phyloP scores from a whole-genome alignment of 2,888 invertebrate genomes.

The Dyspetes luteomarginatus region DNA sequence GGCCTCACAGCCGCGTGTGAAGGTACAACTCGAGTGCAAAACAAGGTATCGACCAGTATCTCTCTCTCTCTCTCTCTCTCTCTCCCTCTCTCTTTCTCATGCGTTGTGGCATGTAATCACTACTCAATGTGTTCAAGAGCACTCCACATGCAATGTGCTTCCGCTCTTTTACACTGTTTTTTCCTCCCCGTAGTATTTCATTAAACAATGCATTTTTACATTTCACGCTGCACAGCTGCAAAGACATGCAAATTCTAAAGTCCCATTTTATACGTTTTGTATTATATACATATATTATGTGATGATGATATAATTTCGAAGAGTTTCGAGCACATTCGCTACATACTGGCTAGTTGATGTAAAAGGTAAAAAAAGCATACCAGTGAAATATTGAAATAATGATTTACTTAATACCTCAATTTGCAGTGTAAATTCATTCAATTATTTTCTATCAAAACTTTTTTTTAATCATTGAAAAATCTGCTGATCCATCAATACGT shows the following conservation, averaged over 20 bases:
- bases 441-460: no score
- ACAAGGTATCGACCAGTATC: slow-evolving; percentile 51
- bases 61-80: background rate
- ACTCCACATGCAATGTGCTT: slow-evolving; percentile 18
- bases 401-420: no score
- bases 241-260: slow-evolving; percentile 13
- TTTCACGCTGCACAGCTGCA: background rate
- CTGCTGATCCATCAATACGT: no score
- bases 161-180: background rate
- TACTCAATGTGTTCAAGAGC: slow-evolving; percentile 21
- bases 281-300: no score
- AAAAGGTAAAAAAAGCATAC: no score
- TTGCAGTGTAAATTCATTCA: no score
- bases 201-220: slow-evolving; percentile 8
- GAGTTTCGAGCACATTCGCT: no score
- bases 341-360: no score
- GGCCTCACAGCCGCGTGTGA: slow-evolving; percentile 17
- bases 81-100: slow-evolving; percentile 3
- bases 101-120: slow-evolving; percentile 48
- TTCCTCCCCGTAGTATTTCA: background rate
- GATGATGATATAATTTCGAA: no score
- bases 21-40: slow-evolving; percentile 49
- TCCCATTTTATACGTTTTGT: background rate
- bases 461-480: no score
- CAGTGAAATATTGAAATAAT: no score